These are phyloP conservation scores for Sinocyclocheilus rhinocerous DNA, from an alignment of 2,113 vertebrate genomes.

Conservation along the genomic window DNA sequence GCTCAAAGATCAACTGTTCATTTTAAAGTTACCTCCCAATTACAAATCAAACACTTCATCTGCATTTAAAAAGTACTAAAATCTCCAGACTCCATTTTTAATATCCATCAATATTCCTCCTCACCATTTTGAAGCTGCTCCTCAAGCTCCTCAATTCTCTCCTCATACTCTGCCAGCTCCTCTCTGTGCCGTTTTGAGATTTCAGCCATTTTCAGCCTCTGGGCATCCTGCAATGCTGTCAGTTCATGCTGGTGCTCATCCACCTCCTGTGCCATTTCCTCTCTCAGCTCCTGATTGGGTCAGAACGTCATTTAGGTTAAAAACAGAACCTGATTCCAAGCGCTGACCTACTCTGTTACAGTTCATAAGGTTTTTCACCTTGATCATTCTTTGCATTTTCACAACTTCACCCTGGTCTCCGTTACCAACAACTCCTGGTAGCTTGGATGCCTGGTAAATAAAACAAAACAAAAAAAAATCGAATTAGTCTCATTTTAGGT, in stretches of 20 bases:
- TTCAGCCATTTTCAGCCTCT: conserved; percentile 88
- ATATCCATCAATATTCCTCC: conserved; percentile 8
- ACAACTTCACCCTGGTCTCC: conserved; percentile 85
- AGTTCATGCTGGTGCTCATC: conserved; percentile 95
- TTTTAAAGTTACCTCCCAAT: neutral
- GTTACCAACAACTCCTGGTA: conserved; percentile 70
- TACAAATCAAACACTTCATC: neutral
- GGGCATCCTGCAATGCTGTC: conserved; percentile 89
- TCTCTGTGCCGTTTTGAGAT: conserved; percentile 85
- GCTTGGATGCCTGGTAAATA: conserved; percentile 76
- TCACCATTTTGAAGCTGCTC: conserved; percentile 84
- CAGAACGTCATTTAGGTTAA: conserved; percentile 46
- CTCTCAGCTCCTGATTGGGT: conserved; percentile 83
- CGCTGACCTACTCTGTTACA: neutral
- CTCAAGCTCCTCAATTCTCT: conserved; percentile 94
- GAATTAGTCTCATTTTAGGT: neutral
- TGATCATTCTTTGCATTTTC: conserved; percentile 86
- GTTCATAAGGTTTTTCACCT: conserved; percentile 74
- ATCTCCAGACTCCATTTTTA: neutral
- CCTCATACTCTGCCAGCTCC: conserved; percentile 90
- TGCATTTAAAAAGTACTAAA: neutral
- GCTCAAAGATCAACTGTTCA: neutral
- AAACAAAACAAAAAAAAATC: neutral
- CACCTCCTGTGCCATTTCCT: conserved; percentile 85
- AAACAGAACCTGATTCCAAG: neutral